Conservation (phyloP, 1,140 invertebrate species). For the Thereuonema tuberculata region DNA sequence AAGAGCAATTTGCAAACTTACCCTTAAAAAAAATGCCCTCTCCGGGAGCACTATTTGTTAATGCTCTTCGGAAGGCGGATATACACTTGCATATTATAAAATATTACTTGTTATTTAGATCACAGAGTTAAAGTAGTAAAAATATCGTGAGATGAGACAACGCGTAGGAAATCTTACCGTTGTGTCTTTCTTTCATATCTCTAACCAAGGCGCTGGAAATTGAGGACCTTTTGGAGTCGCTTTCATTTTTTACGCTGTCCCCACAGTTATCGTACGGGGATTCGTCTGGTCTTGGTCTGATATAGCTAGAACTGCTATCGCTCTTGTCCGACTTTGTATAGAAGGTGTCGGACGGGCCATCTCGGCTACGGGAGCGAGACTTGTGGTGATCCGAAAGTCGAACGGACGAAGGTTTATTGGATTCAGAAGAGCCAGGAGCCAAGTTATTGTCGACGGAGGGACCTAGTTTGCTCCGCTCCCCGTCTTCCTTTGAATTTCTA, state of each 20-base stretch:
- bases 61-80: no score
- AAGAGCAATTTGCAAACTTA: no score
- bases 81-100: no score
- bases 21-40: no score
- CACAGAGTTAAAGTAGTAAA: no score
- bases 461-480: neutral
- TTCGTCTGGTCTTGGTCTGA: neutral
- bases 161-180: neutral
- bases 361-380: neutral
- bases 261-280: neutral
- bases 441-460: neutral
- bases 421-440: neutral
- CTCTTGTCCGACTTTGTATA: neutral
- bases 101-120: no score
- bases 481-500: slow-evolving; percentile 1
- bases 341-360: neutral
- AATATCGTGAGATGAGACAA: no score
- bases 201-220: neutral
- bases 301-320: neutral
- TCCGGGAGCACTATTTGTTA: no score
- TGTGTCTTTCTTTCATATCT: neutral
- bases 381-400: neutral
- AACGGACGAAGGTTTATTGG: neutral
- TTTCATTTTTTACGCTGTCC: neutral
- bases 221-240: neutral